phyloP scores from a whole-genome alignment of 2,888 invertebrate species.

The Rosalia funebris region DNA sequence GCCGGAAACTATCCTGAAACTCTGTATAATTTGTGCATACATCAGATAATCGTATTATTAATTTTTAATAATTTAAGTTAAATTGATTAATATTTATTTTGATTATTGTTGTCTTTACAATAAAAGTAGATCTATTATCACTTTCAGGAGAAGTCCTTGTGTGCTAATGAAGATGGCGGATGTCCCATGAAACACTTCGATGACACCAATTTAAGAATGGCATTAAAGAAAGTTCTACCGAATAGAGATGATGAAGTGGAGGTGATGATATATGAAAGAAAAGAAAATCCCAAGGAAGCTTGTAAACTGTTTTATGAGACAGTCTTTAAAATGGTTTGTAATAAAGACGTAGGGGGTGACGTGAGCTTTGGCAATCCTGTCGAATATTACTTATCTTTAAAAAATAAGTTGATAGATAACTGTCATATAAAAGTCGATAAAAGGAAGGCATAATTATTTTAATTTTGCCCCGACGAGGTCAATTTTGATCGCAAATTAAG shows the following conservation, averaged over 20 bases:
- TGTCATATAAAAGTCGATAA: no score
- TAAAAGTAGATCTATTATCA: no score
- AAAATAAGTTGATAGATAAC: no score
- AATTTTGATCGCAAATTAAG: no score
- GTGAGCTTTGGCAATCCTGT: constrained; percentile 41
- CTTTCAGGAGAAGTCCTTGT: constrained; percentile 40
- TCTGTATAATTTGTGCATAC: no score
- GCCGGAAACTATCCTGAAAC: no score
- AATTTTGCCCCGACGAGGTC: no score
- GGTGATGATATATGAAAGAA: constrained; percentile 44
- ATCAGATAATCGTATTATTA: no score
- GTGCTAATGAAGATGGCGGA: constrained; percentile 68
- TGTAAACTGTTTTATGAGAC: constrained; percentile 44
- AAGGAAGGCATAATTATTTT: no score
- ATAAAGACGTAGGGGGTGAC: constrained; percentile 10
- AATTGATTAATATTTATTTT: no score
- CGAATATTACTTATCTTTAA: constrained; percentile 44
- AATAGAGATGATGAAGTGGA: constrained; percentile 38
- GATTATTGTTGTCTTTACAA: no score
- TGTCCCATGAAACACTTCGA: constrained; percentile 74
- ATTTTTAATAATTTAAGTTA: no score
- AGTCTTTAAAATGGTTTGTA: constrained; percentile 12
- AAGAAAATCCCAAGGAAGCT: constrained; percentile 36
- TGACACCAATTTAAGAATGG: constrained; percentile 58
- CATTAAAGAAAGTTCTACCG: constrained; percentile 52